These are phyloP conservation scores for Melanaphis sacchari DNA, from an alignment of 1,140 invertebrate species.

Conservation along the genomic window DNA sequence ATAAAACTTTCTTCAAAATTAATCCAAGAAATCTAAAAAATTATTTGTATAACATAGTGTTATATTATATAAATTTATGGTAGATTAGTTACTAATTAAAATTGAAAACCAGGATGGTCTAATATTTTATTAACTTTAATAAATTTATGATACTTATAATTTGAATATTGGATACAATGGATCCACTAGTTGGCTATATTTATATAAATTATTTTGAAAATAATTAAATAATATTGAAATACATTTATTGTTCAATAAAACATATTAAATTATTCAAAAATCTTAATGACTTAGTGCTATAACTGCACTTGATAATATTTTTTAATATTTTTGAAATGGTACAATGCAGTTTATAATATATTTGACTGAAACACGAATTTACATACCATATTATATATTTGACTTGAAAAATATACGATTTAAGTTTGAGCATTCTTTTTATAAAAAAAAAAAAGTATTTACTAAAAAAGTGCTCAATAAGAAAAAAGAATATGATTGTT, in stretches of 20 bases:
- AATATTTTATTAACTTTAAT: too few species aligned
- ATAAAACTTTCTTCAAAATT: neutral
- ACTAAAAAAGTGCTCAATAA: too few species aligned
- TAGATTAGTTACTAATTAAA: too few species aligned
- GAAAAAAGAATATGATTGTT: too few species aligned
- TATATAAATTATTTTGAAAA: neutral
- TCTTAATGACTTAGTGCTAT: neutral
- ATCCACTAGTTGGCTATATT: neutral
- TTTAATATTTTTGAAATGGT: neutral
- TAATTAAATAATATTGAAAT: neutral
- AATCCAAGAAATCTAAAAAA: neutral
- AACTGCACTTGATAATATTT: neutral
- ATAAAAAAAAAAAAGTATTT: too few species aligned
- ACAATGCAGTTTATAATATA: neutral
- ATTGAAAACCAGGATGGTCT: neutral
- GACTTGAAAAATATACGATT: neutral
- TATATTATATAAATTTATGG: neutral
- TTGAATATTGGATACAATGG: neutral
- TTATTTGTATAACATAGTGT: neutral
- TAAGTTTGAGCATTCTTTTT: too few species aligned
- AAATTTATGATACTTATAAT: too few species aligned
- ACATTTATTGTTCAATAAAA: neutral
- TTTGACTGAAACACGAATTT: neutral
- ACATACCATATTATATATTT: neutral
- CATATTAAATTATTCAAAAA: neutral